These are phyloP conservation scores for Brachyrhaphis roseni DNA, from an alignment of 2,797 vertebrate genomes.

Conservation along the genomic window DNA sequence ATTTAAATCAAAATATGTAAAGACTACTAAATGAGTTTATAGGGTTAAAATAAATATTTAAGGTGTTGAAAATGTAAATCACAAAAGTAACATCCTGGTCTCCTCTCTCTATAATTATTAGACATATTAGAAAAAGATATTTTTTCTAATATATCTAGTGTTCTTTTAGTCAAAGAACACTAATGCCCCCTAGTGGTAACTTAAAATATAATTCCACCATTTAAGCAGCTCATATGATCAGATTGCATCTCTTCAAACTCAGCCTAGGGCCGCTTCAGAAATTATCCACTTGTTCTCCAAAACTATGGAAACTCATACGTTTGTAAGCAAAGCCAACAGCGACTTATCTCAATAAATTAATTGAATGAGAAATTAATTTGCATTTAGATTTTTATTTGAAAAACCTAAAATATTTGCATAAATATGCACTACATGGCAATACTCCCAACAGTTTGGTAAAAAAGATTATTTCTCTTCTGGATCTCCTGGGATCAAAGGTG, in stretches of 20 bases:
- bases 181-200: slow-evolving; percentile 86
- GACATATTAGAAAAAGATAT: neutral
- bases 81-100: neutral
- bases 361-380: neutral
- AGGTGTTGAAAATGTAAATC: neutral
- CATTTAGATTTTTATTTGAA: slow-evolving; percentile 54
- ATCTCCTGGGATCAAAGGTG: neutral
- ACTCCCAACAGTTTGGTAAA: neutral
- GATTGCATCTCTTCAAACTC: neutral
- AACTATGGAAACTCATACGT: neutral
- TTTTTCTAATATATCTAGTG: too few species aligned
- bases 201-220: neutral
- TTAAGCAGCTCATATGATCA: neutral
- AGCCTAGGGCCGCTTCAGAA: neutral
- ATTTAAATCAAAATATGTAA: neutral
- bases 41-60: neutral
- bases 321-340: neutral
- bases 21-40: neutral
- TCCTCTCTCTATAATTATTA: neutral
- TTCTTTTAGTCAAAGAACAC: slow-evolving; percentile 58
- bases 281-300: neutral
- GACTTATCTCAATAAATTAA: neutral
- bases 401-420: slow-evolving; percentile 31
- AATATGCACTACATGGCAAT: slow-evolving; percentile 63
- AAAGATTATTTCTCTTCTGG: neutral